Conservation (phyloP, 2,113 vertebrate species). For the Etheostoma cragini region DNA sequence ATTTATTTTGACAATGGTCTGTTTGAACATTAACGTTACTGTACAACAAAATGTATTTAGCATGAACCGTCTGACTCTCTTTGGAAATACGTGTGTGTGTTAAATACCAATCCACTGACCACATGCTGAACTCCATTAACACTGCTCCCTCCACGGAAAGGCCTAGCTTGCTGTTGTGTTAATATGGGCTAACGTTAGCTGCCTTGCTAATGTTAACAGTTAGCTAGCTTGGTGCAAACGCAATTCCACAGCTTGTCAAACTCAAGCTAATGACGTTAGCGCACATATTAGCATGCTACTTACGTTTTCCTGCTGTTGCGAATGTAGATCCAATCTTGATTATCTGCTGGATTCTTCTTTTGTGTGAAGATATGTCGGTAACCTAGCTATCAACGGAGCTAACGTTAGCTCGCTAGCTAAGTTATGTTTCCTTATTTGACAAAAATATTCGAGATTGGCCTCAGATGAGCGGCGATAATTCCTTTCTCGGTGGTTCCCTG, state of each 20-base stretch:
- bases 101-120: slow-evolving; percentile 62
- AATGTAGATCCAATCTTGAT: slow-evolving; percentile 73
- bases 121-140: slow-evolving; percentile 63
- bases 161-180: slow-evolving; percentile 65
- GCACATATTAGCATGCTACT: slow-evolving; percentile 67
- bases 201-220: slow-evolving; percentile 53
- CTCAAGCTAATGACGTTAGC: slow-evolving; percentile 73
- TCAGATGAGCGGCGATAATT: slow-evolving; percentile 85
- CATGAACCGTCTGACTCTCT: slow-evolving; percentile 11
- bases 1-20: slow-evolving; percentile 17
- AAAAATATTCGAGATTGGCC: slow-evolving; percentile 80
- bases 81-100: slow-evolving; percentile 41
- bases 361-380: slow-evolving; percentile 56
- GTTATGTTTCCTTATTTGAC: slow-evolving; percentile 77
- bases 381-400: slow-evolving; percentile 64
- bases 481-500: slow-evolving; percentile 85
- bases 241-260: slow-evolving; percentile 62
- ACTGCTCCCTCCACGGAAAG: slow-evolving; percentile 52
- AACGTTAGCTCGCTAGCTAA: slow-evolving; percentile 75
- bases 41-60: slow-evolving; percentile 26
- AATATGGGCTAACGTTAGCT: slow-evolving; percentile 65
- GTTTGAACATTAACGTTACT: slow-evolving; percentile 2
- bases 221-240: slow-evolving; percentile 46
- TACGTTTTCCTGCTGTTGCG: slow-evolving; percentile 78
- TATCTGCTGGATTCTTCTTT: slow-evolving; percentile 45